A percentile compares a stretch with the other conserved stretches of the same genome.
Conservation (phyloP, 2,888 invertebrate genomes). For the Drosophila mettleri region DNA sequence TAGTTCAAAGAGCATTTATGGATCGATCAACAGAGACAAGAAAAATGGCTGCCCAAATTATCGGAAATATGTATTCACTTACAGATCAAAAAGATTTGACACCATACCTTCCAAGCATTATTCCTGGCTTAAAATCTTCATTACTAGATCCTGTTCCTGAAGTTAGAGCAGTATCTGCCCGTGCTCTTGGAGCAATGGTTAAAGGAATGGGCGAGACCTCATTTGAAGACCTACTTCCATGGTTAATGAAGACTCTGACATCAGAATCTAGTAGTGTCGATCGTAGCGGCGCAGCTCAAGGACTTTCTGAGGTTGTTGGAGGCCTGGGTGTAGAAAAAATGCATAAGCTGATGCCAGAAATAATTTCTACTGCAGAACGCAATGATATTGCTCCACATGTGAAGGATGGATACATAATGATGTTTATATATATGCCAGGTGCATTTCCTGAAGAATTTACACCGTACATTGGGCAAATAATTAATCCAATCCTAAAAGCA, state of each 20-base stretch:
- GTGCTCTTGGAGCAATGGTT: conserved; percentile 98
- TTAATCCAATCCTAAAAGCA: conserved; percentile 98
- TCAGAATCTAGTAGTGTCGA: conserved; percentile 98
- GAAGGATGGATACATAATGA: conserved; percentile 99
- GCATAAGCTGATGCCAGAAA: conserved; percentile 98
- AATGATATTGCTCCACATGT: conserved; percentile 98
- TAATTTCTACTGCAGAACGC: conserved; percentile 96
- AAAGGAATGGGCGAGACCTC: conserved; percentile 98
- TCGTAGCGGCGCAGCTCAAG: conserved; percentile 97
- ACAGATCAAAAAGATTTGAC: conserved; percentile 99
- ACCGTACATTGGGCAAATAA: conserved; percentile 97
- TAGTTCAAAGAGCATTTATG: conserved; percentile 98
- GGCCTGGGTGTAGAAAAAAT: conserved; percentile 97
- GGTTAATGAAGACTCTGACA: conserved; percentile 99
- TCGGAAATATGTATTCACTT: conserved; percentile 99
- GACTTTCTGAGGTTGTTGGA: conserved; percentile 98
- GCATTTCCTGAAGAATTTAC: conserved; percentile 98
- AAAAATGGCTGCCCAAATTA: conserved; percentile 99
- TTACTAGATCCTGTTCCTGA: conserved; percentile 99
- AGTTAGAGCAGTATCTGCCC: conserved; percentile 97
- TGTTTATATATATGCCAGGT: conserved; percentile 99
- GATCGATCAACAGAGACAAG: conserved; percentile 99
- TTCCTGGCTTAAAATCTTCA: conserved; percentile 98
- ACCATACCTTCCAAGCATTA: conserved; percentile 97
- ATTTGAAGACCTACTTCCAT: conserved; percentile 97